These are phyloP conservation scores for Trichoplusia ni DNA, from an alignment of 1,140 invertebrate species.

Conservation along the genomic window DNA sequence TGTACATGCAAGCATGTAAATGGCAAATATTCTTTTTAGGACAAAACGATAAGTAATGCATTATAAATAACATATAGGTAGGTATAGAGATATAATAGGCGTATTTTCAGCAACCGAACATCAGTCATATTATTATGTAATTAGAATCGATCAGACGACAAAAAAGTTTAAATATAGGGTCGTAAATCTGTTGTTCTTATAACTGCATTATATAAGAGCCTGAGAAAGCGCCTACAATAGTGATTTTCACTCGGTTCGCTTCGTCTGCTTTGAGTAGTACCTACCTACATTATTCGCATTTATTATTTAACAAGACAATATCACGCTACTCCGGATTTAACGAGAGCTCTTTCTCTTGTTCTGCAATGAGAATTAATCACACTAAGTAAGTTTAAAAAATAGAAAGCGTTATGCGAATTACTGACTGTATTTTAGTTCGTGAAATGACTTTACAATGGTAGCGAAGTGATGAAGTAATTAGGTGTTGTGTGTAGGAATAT, in stretches of 20 bases:
- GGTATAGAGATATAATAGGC: too few relatives aligned
- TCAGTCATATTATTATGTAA: too few relatives aligned
- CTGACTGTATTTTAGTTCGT: not conserved
- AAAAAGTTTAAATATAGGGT: constrained; percentile 12
- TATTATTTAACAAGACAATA: constrained; percentile 23
- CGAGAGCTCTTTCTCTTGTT: constrained; percentile 7
- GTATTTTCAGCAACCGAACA: too few relatives aligned
- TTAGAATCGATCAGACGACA: too few relatives aligned
- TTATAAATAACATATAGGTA: too few relatives aligned
- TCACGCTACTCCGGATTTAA: constrained; percentile 16
- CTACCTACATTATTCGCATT: constrained; percentile 4
- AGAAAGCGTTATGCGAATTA: constrained; percentile 6
- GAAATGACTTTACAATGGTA: constrained; percentile 7
- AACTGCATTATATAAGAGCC: constrained; percentile 16
- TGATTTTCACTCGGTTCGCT: constrained; percentile 20
- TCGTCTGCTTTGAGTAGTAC: constrained; percentile 15
- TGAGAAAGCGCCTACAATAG: constrained; percentile 21
- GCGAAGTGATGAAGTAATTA: too few relatives aligned
- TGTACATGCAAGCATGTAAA: too few relatives aligned
- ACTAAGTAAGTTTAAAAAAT: not conserved
- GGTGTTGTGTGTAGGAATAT: too few relatives aligned
- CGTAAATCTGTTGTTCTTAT: constrained; percentile 19
- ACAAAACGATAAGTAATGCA: too few relatives aligned
- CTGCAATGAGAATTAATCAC: constrained; percentile 6
- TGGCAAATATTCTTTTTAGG: too few relatives aligned